A percentile compares a stretch with the other conserved stretches of the same genome.
These are phyloP conservation scores for Periparus ater DNA, from an alignment of 2,797 vertebrate species.

Conservation along the genomic window DNA sequence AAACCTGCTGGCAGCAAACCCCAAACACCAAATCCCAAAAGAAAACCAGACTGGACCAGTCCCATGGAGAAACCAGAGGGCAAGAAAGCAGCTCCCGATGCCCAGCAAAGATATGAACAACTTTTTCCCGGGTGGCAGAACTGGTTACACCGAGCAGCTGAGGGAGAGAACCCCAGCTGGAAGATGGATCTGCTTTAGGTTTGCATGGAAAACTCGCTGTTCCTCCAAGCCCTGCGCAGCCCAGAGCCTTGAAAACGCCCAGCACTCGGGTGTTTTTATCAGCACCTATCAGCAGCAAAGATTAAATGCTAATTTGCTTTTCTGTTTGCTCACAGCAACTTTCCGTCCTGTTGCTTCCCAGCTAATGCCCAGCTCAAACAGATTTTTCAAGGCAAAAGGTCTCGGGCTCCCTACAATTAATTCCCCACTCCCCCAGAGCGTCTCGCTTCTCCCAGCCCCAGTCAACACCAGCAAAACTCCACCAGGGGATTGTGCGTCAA, in stretches of 20 bases:
- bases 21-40: background rate
- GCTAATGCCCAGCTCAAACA: slow-evolving; percentile 13
- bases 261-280: background rate
- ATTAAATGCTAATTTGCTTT: background rate
- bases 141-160: background rate
- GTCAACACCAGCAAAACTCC: background rate
- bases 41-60: background rate
- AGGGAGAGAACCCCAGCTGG: background rate
- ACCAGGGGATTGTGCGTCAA: background rate
- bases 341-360: background rate
- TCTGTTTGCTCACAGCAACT: slow-evolving; percentile 49
- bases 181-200: background rate
- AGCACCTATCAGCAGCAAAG: background rate
- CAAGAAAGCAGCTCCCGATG: background rate
- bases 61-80: fast-evolving
- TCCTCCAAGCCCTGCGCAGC: background rate
- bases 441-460: background rate
- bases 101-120: background rate
- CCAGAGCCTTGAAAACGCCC: slow-evolving; percentile 4
- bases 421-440: background rate
- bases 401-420: background rate
- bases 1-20: background rate
- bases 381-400: slow-evolving; percentile 19
- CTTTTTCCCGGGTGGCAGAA: background rate
- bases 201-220: background rate